Evolutionary conservation across 1,140 invertebrate species (phyloP), one percentile per base, ranked within the genome.

Genomic region (Fopius arisanus): DNA sequence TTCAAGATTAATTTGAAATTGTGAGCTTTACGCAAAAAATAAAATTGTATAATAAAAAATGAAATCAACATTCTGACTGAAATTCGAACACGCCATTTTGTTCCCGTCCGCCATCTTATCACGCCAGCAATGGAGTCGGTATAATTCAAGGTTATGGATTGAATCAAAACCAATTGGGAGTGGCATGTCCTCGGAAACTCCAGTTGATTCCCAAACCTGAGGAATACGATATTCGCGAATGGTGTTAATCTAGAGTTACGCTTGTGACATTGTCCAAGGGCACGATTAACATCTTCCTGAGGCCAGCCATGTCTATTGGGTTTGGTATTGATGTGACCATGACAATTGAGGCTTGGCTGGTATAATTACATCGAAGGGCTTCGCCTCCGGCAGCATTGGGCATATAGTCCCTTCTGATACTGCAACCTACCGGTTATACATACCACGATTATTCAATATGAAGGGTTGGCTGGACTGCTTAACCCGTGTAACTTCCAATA

Each of bases 261-360:
- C 19, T 26, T 40, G 48, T 31, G 73, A 29, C 63, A 10, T 48
- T 26, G 54, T 41, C 70, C 43, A 54, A 51, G 54, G 31, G 19
- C 31, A 51, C 41, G 31, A 63, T 40, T 62, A 70, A 31, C 26
- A 40, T 31, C 14, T 12, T 67, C 6, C 23, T 54, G 12, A 7
- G 23, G 33, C 26, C 14, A 19, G 12, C 21, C 14, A 14, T 63
- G 40, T 16, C 31, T 67, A 54, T 59, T 67, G 16, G 37, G 31
- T 54, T 62, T 40, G 40, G 48, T 68, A 75, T 72, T 75, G 65
- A 75, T 75, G 72, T 75, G 74, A 72, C 74, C 74, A 51, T 73
- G 74, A 75, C 65, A 75, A 75, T 75, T 54, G 40, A 33, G 28
- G 51, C 33, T 68, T 41, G 41, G 19, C 31, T 23, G 10, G 37